These are phyloP conservation scores for Aegotheles bennettii DNA, from an alignment of 2,113 vertebrate genomes.

Conservation along the genomic window DNA sequence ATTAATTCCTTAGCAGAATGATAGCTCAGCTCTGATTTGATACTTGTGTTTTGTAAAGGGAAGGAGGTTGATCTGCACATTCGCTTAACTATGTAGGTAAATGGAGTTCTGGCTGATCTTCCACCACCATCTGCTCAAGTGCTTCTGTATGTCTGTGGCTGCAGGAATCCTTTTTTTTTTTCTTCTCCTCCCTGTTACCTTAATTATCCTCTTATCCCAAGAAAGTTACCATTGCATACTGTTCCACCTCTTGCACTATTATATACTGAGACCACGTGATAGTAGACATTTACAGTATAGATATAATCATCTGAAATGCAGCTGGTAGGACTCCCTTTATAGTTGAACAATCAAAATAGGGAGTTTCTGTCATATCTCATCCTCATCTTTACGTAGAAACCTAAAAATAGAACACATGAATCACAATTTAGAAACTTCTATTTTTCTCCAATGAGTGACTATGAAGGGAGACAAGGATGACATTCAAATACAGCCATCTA, in stretches of 20 bases:
- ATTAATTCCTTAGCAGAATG: neutral
- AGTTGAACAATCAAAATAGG: slow-evolving; percentile 7
- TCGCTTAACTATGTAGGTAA: neutral
- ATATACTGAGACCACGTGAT: neutral
- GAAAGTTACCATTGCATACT: neutral
- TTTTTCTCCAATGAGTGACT: slow-evolving; percentile 32
- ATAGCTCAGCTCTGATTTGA: neutral
- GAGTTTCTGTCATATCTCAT: neutral
- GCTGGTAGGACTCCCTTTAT: neutral
- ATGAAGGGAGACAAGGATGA: slow-evolving; percentile 8
- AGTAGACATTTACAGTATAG: neutral
- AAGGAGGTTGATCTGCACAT: neutral
- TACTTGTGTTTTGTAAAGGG: neutral
- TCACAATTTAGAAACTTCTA: neutral
- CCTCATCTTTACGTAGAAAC: neutral
- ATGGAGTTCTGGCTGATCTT: neutral
- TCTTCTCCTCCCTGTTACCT: rapidly evolving
- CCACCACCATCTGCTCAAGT: neutral
- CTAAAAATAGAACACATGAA: slow-evolving; percentile 32
- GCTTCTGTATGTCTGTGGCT: neutral
- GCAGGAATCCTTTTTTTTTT: neutral
- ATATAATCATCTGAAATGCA: neutral
- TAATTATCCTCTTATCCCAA: neutral
- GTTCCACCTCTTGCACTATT: neutral
- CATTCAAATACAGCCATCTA: neutral